Conservation (phyloP, 2,797 vertebrate genomes). For the Iguana delicatissima region DNA sequence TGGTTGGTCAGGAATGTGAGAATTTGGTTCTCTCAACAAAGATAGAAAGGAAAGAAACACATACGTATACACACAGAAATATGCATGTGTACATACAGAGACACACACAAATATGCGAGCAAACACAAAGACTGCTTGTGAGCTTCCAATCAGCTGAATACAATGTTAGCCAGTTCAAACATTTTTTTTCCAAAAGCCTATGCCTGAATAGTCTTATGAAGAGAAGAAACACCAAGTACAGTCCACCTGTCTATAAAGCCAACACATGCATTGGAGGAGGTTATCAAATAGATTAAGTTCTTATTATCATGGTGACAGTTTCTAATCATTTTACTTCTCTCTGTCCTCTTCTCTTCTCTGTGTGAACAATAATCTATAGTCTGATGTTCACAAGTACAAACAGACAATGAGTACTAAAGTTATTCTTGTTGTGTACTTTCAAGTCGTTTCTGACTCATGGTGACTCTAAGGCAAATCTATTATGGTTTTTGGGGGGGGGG, state of each 20-base stretch:
- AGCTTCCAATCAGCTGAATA: background rate
- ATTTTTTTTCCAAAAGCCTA: too few relatives aligned
- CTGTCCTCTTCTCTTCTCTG: background rate
- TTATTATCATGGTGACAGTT: background rate
- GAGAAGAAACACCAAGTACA: background rate
- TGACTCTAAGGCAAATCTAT: too few relatives aligned
- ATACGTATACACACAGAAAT: too few relatives aligned
- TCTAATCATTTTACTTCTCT: background rate
- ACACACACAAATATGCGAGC: too few relatives aligned
- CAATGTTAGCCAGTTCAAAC: background rate
- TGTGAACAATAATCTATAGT: constrained; percentile 22
- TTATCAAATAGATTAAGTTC: background rate
- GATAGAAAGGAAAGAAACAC: background rate
- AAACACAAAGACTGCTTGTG: background rate
- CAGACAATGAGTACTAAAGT: too few relatives aligned
- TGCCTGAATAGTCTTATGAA: background rate
- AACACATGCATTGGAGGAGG: background rate
- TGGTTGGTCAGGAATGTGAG: background rate
- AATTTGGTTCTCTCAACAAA: background rate
- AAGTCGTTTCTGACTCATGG: too few relatives aligned
- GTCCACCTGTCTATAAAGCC: background rate
- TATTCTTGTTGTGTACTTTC: too few relatives aligned
- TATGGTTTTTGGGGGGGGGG: too few relatives aligned
- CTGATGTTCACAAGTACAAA: background rate
- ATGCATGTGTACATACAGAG: background rate